phyloP scores from a whole-genome alignment of 2,888 invertebrate species.

The Calephelis perditalis region DNA sequence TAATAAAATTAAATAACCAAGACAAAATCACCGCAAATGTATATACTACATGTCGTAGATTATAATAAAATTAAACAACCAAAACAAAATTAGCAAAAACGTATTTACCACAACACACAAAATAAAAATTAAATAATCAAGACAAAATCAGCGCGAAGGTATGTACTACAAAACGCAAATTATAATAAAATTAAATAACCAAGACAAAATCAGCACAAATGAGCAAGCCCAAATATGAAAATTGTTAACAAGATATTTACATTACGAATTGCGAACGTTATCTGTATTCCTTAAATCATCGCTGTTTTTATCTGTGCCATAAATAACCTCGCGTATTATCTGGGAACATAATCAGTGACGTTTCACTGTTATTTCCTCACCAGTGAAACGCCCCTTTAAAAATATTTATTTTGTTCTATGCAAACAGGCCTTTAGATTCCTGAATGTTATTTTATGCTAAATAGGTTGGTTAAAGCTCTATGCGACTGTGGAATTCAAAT shows the following conservation, averaged over 20 bases:
- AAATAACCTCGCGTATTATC: slow-evolving; percentile 66
- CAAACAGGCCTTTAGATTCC: slow-evolving; percentile 18
- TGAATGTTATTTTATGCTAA: slow-evolving; percentile 24
- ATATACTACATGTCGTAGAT: too few species aligned
- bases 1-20: too few species aligned
- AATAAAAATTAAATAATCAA: too few species aligned
- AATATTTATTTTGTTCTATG: slow-evolving; percentile 45
- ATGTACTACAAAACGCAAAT: too few species aligned
- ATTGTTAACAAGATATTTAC: slow-evolving; percentile 49
- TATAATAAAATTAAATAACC: too few species aligned
- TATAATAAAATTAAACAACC: too few species aligned
- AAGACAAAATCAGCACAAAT: neutral
- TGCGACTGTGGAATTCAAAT: slow-evolving; percentile 11
- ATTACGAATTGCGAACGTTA: slow-evolving; percentile 58
- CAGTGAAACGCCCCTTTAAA: slow-evolving; percentile 57
- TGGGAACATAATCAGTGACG: slow-evolving; percentile 61
- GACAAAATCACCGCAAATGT: too few species aligned
- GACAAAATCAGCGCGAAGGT: too few species aligned
- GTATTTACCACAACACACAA: too few species aligned
- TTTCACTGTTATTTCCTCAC: slow-evolving; percentile 63
- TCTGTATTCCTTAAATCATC: slow-evolving; percentile 69
- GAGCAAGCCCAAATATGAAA: slow-evolving; percentile 20
- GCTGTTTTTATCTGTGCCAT: slow-evolving; percentile 57
- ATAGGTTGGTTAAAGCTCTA: slow-evolving; percentile 7
- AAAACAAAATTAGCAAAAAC: too few species aligned